Evolutionary conservation across 2,797 vertebrate species (phyloP).

Genomic region (Streptopelia turtur): DNA sequence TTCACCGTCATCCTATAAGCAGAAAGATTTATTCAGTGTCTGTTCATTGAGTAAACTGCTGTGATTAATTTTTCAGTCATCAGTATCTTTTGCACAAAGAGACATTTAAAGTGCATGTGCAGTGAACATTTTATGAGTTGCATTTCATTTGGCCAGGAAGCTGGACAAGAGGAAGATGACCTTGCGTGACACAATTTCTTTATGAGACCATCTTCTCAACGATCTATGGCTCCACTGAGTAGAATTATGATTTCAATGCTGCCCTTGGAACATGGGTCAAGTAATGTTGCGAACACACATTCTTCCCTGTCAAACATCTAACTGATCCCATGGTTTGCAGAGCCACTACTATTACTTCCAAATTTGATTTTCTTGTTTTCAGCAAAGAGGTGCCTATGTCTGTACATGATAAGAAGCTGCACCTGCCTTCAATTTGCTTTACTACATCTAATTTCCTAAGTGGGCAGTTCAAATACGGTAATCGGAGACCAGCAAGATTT

Average conservation of each 20-base stretch:
- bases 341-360: conserved; percentile 24
- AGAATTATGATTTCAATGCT: conserved; percentile 51
- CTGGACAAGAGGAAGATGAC: conserved; percentile 45
- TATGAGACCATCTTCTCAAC: conserved; percentile 59
- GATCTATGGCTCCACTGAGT: conserved; percentile 44
- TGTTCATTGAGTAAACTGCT: conserved; percentile 7
- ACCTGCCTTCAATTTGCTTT: conserved; percentile 59
- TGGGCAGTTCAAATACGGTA: not conserved
- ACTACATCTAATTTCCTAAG: conserved; percentile 45
- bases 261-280: conserved; percentile 56
- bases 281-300: not conserved
- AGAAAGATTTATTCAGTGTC: conserved; percentile 23
- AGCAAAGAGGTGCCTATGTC: not conserved
- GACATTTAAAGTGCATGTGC: conserved; percentile 3
- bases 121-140: conserved; percentile 36
- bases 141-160: conserved; percentile 28
- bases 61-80: conserved; percentile 37
- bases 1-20: not conserved
- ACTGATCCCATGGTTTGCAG: conserved; percentile 30
- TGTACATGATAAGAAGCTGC: conserved; percentile 21
- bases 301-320: conserved; percentile 45
- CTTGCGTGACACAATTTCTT: conserved; percentile 64
- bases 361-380: conserved; percentile 65
- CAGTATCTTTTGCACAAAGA: not conserved
- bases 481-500: not conserved